Evolutionary conservation across 1,140 invertebrate genomes (phyloP).

Genomic region (Diachasma alloeum): DNA sequence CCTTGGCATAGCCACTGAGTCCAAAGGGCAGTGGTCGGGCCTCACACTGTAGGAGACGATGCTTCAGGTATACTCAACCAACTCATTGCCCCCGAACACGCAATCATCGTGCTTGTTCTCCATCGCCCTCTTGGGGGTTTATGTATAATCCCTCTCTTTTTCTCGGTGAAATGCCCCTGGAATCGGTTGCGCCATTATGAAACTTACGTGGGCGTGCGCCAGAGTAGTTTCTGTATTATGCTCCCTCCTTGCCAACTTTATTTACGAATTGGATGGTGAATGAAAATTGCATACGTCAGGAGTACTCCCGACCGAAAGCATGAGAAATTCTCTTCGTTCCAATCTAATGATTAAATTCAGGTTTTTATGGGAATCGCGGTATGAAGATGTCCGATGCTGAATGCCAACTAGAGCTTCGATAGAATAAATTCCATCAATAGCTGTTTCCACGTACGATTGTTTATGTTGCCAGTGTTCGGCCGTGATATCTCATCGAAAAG

Average conservation of each 20-base stretch:
- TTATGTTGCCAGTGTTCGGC: neutral
- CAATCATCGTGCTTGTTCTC: slow-evolving; percentile 54
- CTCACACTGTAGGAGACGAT: slow-evolving; percentile 1
- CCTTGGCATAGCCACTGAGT: neutral
- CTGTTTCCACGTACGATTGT: neutral
- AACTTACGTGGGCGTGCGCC: slow-evolving; percentile 62
- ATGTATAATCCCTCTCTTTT: neutral
- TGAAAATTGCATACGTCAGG: slow-evolving; percentile 19
- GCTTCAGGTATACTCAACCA: slow-evolving; percentile 35
- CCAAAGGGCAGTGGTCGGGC: slow-evolving; percentile 5
- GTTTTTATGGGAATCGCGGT: no score
- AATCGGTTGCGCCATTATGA: slow-evolving; percentile 62
- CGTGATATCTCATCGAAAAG: neutral
- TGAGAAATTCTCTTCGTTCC: no score
- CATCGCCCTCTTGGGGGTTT: slow-evolving; percentile 18
- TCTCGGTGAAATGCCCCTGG: slow-evolving; percentile 36
- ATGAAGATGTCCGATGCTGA: no score
- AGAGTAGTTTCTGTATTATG: slow-evolving; percentile 52
- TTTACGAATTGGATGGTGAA: slow-evolving; percentile 59
- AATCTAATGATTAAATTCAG: no score
- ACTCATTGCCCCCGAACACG: slow-evolving; percentile 57
- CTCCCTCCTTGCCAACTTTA: slow-evolving; percentile 59
- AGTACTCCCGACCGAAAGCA: neutral
- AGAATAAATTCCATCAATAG: neutral
- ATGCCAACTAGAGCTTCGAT: no score